Base-by-base conservation (phyloP, 2,113 vertebrate genomes). In the Tachycineta bicolor region DNA sequence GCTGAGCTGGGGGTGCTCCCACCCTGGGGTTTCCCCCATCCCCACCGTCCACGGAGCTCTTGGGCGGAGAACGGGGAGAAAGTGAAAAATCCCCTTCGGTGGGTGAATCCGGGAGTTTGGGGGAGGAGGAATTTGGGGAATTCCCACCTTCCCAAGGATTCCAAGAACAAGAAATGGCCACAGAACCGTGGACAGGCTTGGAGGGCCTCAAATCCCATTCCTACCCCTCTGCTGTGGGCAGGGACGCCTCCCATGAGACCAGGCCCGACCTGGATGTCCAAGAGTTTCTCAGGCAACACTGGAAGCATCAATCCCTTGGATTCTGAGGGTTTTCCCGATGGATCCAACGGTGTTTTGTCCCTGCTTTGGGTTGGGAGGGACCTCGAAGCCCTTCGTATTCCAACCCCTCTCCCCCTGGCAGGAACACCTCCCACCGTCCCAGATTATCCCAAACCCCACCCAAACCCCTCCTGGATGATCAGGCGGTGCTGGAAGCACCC, bases 1-100 rank as follows among this genome's bases (percentile, higher is more conserved):
- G 14, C 4, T 10, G 17, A 17, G 65, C 2, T 13, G 62, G 29
- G 33, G 12, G 9, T 8, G 22, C 3, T 67, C 26, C 52, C 52
- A 19, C 8, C 43, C 14, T 0, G 1, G 33, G 31, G 8, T n/a
- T 46, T 10, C 11, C n/a, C 12, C n/a, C 52, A 2, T 17, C 7
- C 4, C 16, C n/a, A 1, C 22, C 1, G 2, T 7, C 3, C 34
- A 20, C 0, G 34, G 55, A 55, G 50, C 3, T 43, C 33, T 12
- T 3, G 39, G 50, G 68, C 0, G 4, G 28, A n/a, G 59, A 41
- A 41, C 0, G 13, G 3, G 10, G 46, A 24, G 7, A 50, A 9
- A 25, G 26, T 0, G 8, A 24, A 49, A 63, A 68, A 18, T 64
- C 63, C 49, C 47, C 43, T 11, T 21, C 7, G 60, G 24, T 0